Evolutionary conservation across 2,797 vertebrate species (phyloP), one percentile per base, ranked within the genome.

Genomic region (Argyrosomus regius): DNA sequence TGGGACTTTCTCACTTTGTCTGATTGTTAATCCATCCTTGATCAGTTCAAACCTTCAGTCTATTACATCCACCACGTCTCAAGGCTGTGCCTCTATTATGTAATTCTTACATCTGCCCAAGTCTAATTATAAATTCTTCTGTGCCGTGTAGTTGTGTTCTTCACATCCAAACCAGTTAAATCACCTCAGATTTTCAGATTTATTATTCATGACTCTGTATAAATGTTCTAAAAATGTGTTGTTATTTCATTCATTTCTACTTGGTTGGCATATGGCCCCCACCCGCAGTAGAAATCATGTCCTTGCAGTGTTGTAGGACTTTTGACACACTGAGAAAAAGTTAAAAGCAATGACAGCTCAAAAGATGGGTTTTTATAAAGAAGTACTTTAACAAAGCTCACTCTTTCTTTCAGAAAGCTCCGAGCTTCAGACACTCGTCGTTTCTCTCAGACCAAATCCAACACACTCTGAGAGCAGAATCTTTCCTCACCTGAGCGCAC

Each of bases 81-180:
- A 22, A 8, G 20, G 60, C 18, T 64, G 13, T 16, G 4, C 16
- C 35, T 60, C 22, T 39, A 14, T 75, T 71, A 66, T 39, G 13
- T 46, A 57, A 67, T 48, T 28, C 17, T 57, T 22, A 4, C 61
- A 78, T 75, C 62, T 79, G 72, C 6, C 52, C 10, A 10, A 26
- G 16, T 77, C 53, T 57, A 57, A 75, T 75, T 73, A 26, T 53
- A 28, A 63, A 24, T 20, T 46, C 9, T 10, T 11, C 24, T 18
- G 24, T 50, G 50, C 4, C 24, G 3, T 82, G 56, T 53, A 20
- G 53, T 14, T 31, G 20, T 65, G 28, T 35, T 28, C 12, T 39
- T 43, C 17, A 43, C 12, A 43, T 61, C 6, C 59, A 61, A 59
- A 39, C 18, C 18, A 39, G 9, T 59, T 59, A n/a, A 5, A n/a